Conservation (phyloP, 1,140 invertebrate species). For the Drosophila orosa region DNA sequence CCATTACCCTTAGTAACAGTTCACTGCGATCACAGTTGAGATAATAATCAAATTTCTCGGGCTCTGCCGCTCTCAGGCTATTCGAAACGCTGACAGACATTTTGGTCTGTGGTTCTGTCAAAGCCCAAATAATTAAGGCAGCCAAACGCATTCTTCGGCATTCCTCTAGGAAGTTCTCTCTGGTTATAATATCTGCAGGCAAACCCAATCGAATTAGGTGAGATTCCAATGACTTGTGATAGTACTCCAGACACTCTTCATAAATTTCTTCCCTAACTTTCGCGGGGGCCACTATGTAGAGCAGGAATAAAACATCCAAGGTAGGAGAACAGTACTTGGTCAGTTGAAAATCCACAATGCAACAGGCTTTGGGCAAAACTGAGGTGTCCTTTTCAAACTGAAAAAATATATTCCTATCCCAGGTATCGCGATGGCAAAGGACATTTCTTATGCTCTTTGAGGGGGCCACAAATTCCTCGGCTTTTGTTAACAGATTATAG, state of each 20-base stretch:
- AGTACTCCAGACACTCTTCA: slow-evolving; percentile 51
- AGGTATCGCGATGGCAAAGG: slow-evolving; percentile 87
- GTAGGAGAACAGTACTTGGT: slow-evolving; percentile 85
- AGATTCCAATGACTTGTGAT: slow-evolving; percentile 32
- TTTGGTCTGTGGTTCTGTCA: slow-evolving; percentile 69
- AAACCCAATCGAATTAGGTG: slow-evolving; percentile 39
- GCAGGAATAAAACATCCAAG: slow-evolving; percentile 85
- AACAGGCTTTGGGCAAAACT: slow-evolving; percentile 82
- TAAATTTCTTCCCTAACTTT: slow-evolving; percentile 27
- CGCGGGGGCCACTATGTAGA: slow-evolving; percentile 57
- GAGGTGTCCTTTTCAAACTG: slow-evolving; percentile 80
- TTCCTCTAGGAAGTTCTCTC: slow-evolving; percentile 48
- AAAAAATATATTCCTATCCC: slow-evolving; percentile 88
- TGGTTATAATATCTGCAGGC: slow-evolving; percentile 14
- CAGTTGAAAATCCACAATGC: slow-evolving; percentile 87
- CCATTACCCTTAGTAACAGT: slow-evolving; percentile 63
- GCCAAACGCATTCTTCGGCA: slow-evolving; percentile 41
- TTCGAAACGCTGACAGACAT: slow-evolving; percentile 51
- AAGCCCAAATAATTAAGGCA: slow-evolving; percentile 49
- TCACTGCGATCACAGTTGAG: slow-evolving; percentile 68
- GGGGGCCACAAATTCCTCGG: slow-evolving; percentile 56
- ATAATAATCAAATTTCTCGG: slow-evolving; percentile 70
- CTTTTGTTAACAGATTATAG: slow-evolving; percentile 57
- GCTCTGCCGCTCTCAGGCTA: slow-evolving; percentile 55
- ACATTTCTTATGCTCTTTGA: slow-evolving; percentile 84